Percentiles rank a stretch among this genome's conserved stretches.
Evolutionary conservation across 92 coral and sea anemone species (phyloP).

Genomic region (Desmophyllum pertusum): DNA sequence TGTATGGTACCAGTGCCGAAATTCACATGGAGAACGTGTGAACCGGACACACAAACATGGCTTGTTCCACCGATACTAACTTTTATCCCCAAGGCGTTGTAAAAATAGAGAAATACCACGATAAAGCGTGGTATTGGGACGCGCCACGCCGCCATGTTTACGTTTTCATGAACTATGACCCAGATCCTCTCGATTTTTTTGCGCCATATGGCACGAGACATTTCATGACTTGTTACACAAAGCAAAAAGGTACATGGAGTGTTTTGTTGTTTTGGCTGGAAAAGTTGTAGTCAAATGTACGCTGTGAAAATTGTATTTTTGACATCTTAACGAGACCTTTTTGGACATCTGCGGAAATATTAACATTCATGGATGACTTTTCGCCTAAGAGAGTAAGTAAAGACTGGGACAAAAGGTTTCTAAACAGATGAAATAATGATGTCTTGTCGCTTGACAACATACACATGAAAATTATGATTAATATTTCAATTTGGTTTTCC

Average conservation of each 20-base stretch:
- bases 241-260: no score
- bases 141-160: slow-evolving; percentile 64
- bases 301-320: slow-evolving; percentile 5
- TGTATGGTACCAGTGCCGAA: slow-evolving; percentile 52
- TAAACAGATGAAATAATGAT: not conserved
- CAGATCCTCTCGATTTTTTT: slow-evolving; percentile 5
- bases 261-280: not conserved
- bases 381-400: slow-evolving; percentile 78
- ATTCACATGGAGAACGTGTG: slow-evolving; percentile 75
- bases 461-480: not conserved
- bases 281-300: not conserved
- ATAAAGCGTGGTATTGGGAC: not conserved
- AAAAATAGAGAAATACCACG: not conserved
- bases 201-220: not conserved
- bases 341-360: not conserved
- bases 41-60: slow-evolving; percentile 46
- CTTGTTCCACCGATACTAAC: slow-evolving; percentile 6
- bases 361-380: slow-evolving; percentile 78
- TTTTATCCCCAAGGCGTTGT: slow-evolving; percentile 3
- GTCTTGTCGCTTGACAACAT: slow-evolving; percentile 14
- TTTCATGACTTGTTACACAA: slow-evolving; percentile 9
- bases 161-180: not conserved
- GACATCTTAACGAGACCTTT: not conserved
- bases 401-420: not conserved
- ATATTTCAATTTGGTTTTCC: not conserved